These are phyloP conservation scores for Spinus pinus DNA, from an alignment of 2,797 vertebrate genomes.

Conservation along the genomic window DNA sequence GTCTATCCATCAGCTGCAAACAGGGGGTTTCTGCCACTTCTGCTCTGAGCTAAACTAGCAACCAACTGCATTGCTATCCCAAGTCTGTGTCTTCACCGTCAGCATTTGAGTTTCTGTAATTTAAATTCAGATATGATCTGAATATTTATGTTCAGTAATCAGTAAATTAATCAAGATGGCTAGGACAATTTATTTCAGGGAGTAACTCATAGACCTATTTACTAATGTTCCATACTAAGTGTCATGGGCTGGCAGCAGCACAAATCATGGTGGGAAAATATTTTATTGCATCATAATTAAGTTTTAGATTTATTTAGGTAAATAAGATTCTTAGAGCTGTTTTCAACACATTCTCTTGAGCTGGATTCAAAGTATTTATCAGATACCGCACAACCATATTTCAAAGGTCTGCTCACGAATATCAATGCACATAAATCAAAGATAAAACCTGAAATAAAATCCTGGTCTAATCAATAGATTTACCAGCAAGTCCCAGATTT, in stretches of 20 bases:
- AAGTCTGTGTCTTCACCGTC: not conserved
- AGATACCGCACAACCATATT: not conserved
- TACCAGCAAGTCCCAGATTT: not conserved
- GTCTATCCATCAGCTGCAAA: not conserved
- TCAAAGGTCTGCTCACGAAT: not conserved
- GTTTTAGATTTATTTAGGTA: conserved; percentile 45
- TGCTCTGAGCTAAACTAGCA: not conserved
- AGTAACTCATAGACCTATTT: conserved; percentile 37
- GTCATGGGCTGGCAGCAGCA: conserved; percentile 20
- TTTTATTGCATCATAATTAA: conserved; percentile 50
- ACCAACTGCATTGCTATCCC: not conserved
- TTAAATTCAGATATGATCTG: conserved; percentile 32
- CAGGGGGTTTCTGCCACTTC: not conserved
- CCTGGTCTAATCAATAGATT: not conserved
- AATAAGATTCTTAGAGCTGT: conserved; percentile 25
- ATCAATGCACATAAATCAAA: not conserved
- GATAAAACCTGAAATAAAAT: not conserved
- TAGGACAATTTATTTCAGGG: conserved; percentile 51
- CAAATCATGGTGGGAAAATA: conserved; percentile 51
- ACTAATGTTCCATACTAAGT: conserved; percentile 26
- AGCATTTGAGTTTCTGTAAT: conserved; percentile 25
- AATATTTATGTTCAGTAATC: conserved; percentile 62
- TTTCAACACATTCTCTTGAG: not conserved
- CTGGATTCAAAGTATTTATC: not conserved
- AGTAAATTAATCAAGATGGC: conserved; percentile 50